phyloP scores from a whole-genome alignment of 2,113 vertebrate species.

The Motacilla tschutschensis region DNA sequence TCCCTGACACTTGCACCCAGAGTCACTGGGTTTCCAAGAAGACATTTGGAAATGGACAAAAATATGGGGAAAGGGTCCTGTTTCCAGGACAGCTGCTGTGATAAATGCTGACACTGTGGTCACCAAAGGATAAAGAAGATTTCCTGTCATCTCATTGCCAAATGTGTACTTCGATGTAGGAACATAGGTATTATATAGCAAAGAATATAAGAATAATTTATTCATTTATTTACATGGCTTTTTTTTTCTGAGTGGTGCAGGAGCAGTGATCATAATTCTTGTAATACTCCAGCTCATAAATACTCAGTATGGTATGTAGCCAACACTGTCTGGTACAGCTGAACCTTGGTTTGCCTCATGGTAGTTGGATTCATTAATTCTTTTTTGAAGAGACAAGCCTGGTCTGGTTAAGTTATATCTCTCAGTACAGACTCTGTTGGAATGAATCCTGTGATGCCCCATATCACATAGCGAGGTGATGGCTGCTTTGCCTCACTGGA shows the following conservation, averaged over 20 bases:
- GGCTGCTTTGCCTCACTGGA: not conserved
- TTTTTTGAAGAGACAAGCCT: not conserved
- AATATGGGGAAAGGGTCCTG: not conserved
- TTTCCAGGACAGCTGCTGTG: not conserved
- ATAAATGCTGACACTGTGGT: not conserved
- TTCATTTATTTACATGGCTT: not conserved
- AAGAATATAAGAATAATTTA: not conserved
- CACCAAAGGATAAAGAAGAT: not conserved
- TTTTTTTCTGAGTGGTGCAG: not conserved
- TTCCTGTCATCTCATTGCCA: not conserved
- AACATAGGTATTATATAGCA: not conserved
- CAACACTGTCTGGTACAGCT: not conserved
- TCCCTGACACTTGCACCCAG: not conserved
- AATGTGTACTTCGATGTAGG: not conserved
- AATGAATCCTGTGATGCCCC: not conserved
- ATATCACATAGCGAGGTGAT: not conserved
- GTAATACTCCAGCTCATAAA: not conserved
- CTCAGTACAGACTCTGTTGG: not conserved
- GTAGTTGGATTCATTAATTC: not conserved
- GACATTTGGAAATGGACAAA: not conserved
- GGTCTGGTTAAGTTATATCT: not conserved
- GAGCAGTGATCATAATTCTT: not conserved
- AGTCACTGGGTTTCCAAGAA: not conserved
- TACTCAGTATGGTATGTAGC: fast-evolving
- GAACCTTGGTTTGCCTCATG: not conserved